A percentile compares a stretch with the other conserved stretches of the same genome.
phyloP scores from a whole-genome alignment of 2,113 vertebrate genomes.

The Rhadina sibilatrix region DNA sequence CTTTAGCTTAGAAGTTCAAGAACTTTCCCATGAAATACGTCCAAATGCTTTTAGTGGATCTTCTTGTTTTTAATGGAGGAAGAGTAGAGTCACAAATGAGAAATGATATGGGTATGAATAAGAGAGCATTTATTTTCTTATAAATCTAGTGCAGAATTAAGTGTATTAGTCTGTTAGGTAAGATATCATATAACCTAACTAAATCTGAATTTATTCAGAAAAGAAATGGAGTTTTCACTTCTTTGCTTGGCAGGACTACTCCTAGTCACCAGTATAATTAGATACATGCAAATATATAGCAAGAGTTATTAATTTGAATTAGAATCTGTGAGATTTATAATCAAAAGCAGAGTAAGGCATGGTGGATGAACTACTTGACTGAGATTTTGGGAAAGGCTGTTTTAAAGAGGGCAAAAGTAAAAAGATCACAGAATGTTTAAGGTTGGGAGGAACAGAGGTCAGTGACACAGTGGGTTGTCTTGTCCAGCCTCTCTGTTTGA shows the following conservation, averaged over 20 bases:
- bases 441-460: not conserved
- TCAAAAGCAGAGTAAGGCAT: not conserved
- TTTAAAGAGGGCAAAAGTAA: not conserved
- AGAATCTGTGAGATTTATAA: constrained; percentile 28
- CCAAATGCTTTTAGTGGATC: not conserved
- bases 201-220: not conserved
- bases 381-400: not conserved
- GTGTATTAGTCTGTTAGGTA: not conserved
- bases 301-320: not conserved
- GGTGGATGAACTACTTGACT: not conserved
- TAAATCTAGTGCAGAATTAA: not conserved
- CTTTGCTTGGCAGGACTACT: not conserved
- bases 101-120: not conserved
- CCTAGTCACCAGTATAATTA: not conserved
- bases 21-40: not conserved
- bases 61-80: not conserved
- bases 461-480: not conserved
- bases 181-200: not conserved
- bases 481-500: not conserved
- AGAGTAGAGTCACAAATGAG: not conserved
- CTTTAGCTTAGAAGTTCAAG: not conserved
- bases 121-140: not conserved
- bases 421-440: not conserved
- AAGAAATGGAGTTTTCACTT: not conserved
- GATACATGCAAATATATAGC: not conserved